These are phyloP conservation scores for Drosophila busckii DNA, from an alignment of 1,140 invertebrate species.

Conservation along the genomic window DNA sequence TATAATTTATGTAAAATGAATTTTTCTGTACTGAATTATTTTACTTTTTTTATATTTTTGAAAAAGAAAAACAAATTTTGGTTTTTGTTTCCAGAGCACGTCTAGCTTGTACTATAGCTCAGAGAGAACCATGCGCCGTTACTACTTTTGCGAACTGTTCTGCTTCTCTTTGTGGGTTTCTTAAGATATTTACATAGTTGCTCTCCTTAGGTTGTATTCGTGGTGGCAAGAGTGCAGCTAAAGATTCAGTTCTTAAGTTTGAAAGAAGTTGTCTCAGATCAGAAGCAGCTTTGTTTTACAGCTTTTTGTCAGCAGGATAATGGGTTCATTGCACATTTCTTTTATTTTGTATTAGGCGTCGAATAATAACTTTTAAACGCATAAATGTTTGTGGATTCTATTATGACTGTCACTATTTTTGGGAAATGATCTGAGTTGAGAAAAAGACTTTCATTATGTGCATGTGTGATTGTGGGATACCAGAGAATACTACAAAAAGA, in stretches of 20 bases:
- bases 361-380: slow-evolving; percentile 2
- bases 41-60: no score
- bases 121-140: neutral
- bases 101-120: no score
- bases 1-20: no score
- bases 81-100: no score
- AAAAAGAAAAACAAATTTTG: no score
- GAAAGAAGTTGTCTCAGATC: neutral
- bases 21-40: no score
- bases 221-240: neutral
- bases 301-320: neutral
- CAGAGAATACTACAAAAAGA: slow-evolving; percentile 64
- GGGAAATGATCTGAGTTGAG: slow-evolving; percentile 27
- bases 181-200: no score
- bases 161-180: slow-evolving; percentile 9
- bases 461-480: slow-evolving; percentile 17
- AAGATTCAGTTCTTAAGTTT: slow-evolving; percentile 11
- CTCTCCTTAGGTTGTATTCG: no score
- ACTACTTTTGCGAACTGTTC: slow-evolving; percentile 3
- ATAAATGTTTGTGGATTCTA: neutral
- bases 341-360: slow-evolving; percentile 15
- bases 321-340: slow-evolving; percentile 5
- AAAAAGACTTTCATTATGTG: slow-evolving; percentile 5
- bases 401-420: slow-evolving; percentile 10
- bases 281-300: slow-evolving; percentile 1